These are phyloP conservation scores for Neelides folsomi DNA, from an alignment of 2,888 invertebrate species.

Conservation along the genomic window DNA sequence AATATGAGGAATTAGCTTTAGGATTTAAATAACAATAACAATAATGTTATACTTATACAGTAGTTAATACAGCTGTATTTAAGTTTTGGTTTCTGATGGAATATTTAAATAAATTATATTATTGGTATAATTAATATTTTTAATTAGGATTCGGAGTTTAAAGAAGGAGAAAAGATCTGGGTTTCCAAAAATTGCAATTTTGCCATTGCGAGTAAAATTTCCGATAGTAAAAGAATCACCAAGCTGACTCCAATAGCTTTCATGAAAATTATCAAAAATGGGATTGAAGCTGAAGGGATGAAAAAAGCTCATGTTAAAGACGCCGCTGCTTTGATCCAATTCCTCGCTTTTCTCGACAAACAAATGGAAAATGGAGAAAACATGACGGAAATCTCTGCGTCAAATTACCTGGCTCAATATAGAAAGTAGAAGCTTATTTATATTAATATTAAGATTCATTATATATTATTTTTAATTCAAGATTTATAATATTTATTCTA, in stretches of 20 bases:
- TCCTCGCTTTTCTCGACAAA: constrained; percentile 58
- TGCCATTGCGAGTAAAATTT: constrained; percentile 43
- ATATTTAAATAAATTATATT: too few relatives aligned
- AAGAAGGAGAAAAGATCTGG: constrained; percentile 43
- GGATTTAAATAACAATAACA: too few relatives aligned
- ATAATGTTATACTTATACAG: too few relatives aligned
- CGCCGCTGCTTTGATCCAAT: constrained; percentile 76
- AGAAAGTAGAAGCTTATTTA: constrained; percentile 8
- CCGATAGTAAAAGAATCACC: constrained; percentile 38
- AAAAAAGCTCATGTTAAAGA: constrained; percentile 69
- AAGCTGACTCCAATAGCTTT: constrained; percentile 64
- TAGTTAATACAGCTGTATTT: too few relatives aligned
- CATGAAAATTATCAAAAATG: constrained; percentile 83
- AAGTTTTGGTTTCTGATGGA: too few relatives aligned
- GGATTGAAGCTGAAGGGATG: constrained; percentile 69
- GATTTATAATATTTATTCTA: too few relatives aligned
- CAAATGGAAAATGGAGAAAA: constrained; percentile 46
- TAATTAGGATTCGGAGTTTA: background rate
- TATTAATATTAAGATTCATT: too few relatives aligned
- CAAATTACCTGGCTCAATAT: constrained; percentile 12
- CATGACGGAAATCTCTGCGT: constrained; percentile 41
- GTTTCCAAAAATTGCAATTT: constrained; percentile 49
- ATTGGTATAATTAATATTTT: background rate
- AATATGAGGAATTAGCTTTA: too few relatives aligned
- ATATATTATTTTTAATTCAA: too few relatives aligned